Evolutionary conservation across 2,888 invertebrate species (phyloP).

Genomic region (Augochlorella aurata): DNA sequence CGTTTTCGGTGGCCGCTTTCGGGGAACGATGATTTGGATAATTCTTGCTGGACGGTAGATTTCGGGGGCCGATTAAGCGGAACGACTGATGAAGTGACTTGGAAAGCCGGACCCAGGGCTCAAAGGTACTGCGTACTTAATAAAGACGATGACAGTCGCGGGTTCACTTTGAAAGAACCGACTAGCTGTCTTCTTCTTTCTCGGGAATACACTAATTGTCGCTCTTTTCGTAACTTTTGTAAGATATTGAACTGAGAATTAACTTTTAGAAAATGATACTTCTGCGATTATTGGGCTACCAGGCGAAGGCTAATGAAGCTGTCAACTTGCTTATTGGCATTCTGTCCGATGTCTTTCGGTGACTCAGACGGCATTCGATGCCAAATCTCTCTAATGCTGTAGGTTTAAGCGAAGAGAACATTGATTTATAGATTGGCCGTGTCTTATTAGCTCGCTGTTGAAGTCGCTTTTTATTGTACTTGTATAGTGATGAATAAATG

Average conservation of each 20-base stretch:
- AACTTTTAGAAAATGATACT: background rate
- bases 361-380: background rate
- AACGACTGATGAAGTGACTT: constrained; percentile 55
- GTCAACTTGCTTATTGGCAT: background rate
- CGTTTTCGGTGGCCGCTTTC: constrained; percentile 60
- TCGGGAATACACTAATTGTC: background rate
- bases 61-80: constrained; percentile 57
- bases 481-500: no score
- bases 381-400: background rate
- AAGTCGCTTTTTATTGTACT: no score
- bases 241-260: background rate
- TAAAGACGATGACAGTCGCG: constrained; percentile 50
- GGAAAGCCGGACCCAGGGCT: constrained; percentile 34
- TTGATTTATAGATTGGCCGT: no score
- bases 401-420: background rate
- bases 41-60: constrained; percentile 58
- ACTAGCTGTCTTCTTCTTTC: constrained; percentile 24
- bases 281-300: no score
- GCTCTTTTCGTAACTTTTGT: no score
- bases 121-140: constrained; percentile 50
- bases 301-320: background rate
- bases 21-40: constrained; percentile 62
- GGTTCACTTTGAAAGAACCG: constrained; percentile 24
- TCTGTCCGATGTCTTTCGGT: background rate
- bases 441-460: no score